A percentile compares a stretch with the other conserved stretches of the same genome.
Evolutionary conservation across 1,140 invertebrate species (phyloP).

Genomic region (Drosophila triauraria): DNA sequence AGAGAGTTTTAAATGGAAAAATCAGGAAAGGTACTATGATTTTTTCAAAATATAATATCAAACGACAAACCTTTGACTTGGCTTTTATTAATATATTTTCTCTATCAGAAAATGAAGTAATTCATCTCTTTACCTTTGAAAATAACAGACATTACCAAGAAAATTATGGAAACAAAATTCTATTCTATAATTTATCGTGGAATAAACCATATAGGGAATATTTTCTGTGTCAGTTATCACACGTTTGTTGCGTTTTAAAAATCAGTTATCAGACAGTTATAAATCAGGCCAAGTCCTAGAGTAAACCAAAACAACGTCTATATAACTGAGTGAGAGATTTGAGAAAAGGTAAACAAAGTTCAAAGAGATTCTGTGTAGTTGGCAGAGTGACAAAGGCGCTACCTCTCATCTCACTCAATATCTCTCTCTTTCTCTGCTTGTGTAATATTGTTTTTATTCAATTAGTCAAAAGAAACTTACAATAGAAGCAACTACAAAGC

Average conservation of each 20-base stretch:
- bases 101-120: neutral
- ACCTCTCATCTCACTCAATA: neutral
- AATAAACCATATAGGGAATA: neutral
- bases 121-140: neutral
- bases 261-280: conserved; percentile 20
- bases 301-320: conserved; percentile 7
- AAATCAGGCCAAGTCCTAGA: conserved; percentile 31
- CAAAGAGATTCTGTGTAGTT: conserved; percentile 44
- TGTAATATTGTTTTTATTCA: conserved; percentile 63
- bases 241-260: neutral
- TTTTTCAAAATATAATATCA: too few species aligned
- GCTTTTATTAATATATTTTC: neutral
- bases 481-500: conserved; percentile 35
- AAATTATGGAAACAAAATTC: neutral
- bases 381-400: conserved; percentile 44
- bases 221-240: conserved; percentile 17
- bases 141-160: neutral
- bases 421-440: conserved; percentile 27
- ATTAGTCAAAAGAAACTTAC: conserved; percentile 57
- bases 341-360: conserved; percentile 44
- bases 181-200: neutral
- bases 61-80: too few species aligned
- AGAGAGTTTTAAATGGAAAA: neutral
- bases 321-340: conserved; percentile 1
- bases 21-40: neutral